A percentile compares a stretch with the other conserved stretches of the same genome.
Conservation (phyloP, 2,888 invertebrate species). For the Andrena hattorfiana region DNA sequence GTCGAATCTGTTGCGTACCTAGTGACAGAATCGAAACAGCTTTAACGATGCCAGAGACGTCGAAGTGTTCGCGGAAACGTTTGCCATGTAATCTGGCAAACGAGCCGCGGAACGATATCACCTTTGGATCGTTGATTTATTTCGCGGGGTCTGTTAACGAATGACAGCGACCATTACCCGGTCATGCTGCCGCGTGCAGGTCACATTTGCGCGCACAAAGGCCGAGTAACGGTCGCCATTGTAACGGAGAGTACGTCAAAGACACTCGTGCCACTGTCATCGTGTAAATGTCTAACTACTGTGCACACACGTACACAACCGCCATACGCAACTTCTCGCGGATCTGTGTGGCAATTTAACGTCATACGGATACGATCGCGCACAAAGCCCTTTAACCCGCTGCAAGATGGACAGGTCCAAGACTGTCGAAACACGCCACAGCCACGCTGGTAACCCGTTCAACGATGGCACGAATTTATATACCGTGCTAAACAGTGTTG, state of each 20-base stretch:
- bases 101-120: constrained; percentile 50
- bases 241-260: constrained; percentile 73
- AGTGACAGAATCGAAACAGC: constrained; percentile 4
- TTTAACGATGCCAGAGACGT: constrained; percentile 7
- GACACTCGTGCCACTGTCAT: constrained; percentile 69
- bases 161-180: constrained; percentile 62
- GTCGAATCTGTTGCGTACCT: too few relatives aligned
- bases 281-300: constrained; percentile 67
- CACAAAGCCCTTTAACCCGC: constrained; percentile 64
- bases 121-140: constrained; percentile 65
- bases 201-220: constrained; percentile 67
- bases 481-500: too few relatives aligned
- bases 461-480: neutral
- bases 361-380: constrained; percentile 59
- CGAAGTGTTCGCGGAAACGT: constrained; percentile 10
- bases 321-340: constrained; percentile 49
- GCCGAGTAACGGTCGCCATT: constrained; percentile 56
- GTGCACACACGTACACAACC: constrained; percentile 40
- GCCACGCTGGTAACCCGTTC: neutral
- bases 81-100: constrained; percentile 35
- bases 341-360: constrained; percentile 55
- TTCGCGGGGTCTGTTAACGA: constrained; percentile 57
- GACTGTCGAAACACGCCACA: constrained; percentile 53
- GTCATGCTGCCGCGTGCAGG: constrained; percentile 56
- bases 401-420: constrained; percentile 63